Evolutionary conservation across 2,797 vertebrate genomes (phyloP), one percentile per base, ranked within the genome.

Genomic region (Enteromius afrohamiltoni): DNA sequence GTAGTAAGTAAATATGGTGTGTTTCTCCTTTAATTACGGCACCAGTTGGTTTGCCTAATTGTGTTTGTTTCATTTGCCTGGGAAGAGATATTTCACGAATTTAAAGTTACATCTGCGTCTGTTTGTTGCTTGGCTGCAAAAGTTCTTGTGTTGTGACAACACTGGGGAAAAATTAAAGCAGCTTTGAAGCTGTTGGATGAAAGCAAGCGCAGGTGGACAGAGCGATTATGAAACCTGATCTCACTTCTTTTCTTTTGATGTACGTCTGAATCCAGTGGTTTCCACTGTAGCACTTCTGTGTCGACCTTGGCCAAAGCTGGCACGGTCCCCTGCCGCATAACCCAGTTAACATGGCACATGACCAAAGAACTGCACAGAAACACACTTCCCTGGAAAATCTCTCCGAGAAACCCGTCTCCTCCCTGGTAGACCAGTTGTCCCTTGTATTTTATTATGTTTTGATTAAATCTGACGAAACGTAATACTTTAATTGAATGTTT

Each of bases 401-500:
- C 58, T 47, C 21, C 34, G 53, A 82, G 60, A 68, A 83, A 67
- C 51, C 42, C 19, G 49, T 62, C 51, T 60, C 73, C 26, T 60
- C 45, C 26, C 26, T 77, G 47, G 26, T 80, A 74, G 92, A 93
- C 92, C 91, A 93, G 95, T 95, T 94, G 96, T 94, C 93, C 95
- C 95, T 94, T 95, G 93, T 97, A 96, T 97, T 97, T 97, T 98
- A 98, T 97, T 95, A 95, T 93, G 89, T 96, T 97, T 96, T 97
- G 95, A 99, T 99, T 97, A 96, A 97, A 98, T 97, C 96, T 95
- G 92, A 93, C 92, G 96, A 96, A 98, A 97, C 96, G 95, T 95
- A 96, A 98, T 97, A 97, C 96, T 97, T 96, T 96, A 97, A 97
- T 96, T 98, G 96, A 97, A 97, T 97, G 97, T 98, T 98, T 97